Conservation (phyloP, 2,113 vertebrate genomes). For the Poeciliopsis occidentalis region DNA sequence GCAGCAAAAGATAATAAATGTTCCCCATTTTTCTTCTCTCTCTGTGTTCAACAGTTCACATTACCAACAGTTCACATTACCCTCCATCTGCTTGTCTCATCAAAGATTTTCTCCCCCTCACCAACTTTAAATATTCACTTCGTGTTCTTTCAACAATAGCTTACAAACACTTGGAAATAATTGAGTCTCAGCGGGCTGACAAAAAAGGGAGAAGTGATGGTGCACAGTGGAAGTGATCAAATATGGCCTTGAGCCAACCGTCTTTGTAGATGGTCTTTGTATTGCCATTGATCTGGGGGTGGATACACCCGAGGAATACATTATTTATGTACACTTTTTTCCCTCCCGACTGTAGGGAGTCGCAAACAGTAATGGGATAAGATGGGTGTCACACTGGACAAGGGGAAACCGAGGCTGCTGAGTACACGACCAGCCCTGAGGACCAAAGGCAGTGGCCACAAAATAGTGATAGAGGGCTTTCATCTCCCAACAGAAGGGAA, state of each 20-base stretch:
- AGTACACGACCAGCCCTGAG: constrained; percentile 39
- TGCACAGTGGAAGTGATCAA: constrained; percentile 76
- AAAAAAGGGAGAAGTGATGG: constrained; percentile 64
- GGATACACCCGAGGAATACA: constrained; percentile 75
- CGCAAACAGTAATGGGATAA: constrained; percentile 64
- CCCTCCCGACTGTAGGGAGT: constrained; percentile 52
- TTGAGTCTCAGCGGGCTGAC: constrained; percentile 75
- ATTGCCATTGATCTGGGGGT: constrained; percentile 80
- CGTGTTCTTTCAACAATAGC: constrained; percentile 79
- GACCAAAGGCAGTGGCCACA: constrained; percentile 43
- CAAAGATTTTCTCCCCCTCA: constrained; percentile 62
- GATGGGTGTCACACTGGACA: constrained; percentile 61
- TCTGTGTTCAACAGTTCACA: constrained; percentile 55
- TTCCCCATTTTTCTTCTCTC: constrained; percentile 6
- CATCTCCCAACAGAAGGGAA: constrained; percentile 44
- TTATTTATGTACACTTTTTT: constrained; percentile 72
- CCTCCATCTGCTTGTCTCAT: constrained; percentile 72
- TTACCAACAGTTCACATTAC: constrained; percentile 64
- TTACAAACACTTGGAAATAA: constrained; percentile 82
- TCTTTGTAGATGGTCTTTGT: constrained; percentile 81
- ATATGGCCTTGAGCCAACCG: constrained; percentile 81
- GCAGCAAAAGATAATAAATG: constrained; percentile 37
- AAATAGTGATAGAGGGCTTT: constrained; percentile 47
- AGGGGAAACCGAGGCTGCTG: constrained; percentile 30
- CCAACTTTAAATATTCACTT: constrained; percentile 73